A percentile compares a stretch with the other conserved stretches of the same genome.
Conservation (phyloP, 37 sponge, comb jelly and placozoan species). For the Theonella swinhoei region DNA sequence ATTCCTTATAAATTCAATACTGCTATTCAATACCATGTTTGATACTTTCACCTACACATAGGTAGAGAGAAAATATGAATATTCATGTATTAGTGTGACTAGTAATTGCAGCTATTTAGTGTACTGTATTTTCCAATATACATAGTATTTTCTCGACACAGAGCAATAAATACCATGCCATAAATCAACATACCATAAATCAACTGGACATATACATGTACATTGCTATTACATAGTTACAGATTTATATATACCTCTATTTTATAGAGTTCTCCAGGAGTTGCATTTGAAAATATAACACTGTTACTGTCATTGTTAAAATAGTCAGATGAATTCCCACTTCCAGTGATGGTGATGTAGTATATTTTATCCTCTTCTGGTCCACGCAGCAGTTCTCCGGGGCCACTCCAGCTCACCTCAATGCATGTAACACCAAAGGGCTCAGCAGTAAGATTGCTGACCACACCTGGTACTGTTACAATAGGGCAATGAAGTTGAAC, state of each 20-base stretch:
- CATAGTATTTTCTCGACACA: too few relatives aligned
- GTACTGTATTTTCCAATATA: too few relatives aligned
- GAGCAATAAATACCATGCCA: too few relatives aligned
- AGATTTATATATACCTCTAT: background rate
- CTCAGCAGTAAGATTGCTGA: background rate
- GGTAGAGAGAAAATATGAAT: too few relatives aligned
- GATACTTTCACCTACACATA: slow-evolving; percentile 34
- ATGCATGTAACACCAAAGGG: background rate
- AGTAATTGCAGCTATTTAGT: too few relatives aligned
- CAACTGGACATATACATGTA: too few relatives aligned
- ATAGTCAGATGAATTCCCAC: background rate
- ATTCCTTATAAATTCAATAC: background rate
- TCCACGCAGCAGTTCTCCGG: background rate
- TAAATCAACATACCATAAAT: too few relatives aligned
- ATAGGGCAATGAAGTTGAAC: background rate
- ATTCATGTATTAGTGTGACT: too few relatives aligned
- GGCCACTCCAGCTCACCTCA: background rate
- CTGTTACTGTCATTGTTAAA: background rate
- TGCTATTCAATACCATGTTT: slow-evolving; percentile 36
- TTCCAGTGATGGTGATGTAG: background rate
- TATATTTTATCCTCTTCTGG: background rate
- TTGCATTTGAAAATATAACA: background rate
- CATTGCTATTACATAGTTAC: too few relatives aligned
- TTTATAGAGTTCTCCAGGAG: background rate
- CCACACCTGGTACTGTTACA: background rate